Evolutionary conservation across 2,888 invertebrate genomes (phyloP).

Genomic region (Pristionchus arcanus): DNA sequence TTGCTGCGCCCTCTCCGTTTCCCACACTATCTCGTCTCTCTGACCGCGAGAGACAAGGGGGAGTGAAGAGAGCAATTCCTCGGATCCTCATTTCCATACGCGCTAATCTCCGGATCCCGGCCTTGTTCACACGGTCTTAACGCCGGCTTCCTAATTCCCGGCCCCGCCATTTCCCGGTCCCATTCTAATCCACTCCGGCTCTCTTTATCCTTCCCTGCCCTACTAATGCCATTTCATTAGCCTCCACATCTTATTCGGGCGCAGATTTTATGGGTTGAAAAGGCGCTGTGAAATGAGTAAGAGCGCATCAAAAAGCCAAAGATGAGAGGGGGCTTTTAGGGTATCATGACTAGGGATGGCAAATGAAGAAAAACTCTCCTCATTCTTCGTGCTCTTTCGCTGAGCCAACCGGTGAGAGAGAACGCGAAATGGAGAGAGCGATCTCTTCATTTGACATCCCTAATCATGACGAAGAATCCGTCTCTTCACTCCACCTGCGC

Average conservation of each 20-base stretch:
- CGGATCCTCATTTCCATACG: not conserved
- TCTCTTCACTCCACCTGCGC: too few species aligned
- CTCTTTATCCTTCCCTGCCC: not conserved
- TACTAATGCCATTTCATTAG: conserved; percentile 25
- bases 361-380: too few species aligned
- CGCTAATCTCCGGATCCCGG: not conserved
- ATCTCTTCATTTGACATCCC: too few species aligned
- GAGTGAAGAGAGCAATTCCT: not conserved
- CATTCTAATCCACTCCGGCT: not conserved
- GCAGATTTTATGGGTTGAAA: conserved; percentile 39
- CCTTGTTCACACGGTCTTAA: not conserved
- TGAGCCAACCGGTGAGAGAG: too few species aligned
- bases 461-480: too few species aligned
- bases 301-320: not conserved
- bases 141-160: not conserved
- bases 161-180: not conserved
- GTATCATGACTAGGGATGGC: too few species aligned
- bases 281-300: not conserved
- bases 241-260: not conserved
- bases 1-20: not conserved
- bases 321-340: not conserved
- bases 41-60: not conserved
- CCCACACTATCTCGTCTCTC: not conserved
- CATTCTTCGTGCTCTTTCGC: too few species aligned
- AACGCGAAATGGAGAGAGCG: too few species aligned